phyloP scores from a whole-genome alignment of 2,888 invertebrate species.

The Dynastes tityus region DNA sequence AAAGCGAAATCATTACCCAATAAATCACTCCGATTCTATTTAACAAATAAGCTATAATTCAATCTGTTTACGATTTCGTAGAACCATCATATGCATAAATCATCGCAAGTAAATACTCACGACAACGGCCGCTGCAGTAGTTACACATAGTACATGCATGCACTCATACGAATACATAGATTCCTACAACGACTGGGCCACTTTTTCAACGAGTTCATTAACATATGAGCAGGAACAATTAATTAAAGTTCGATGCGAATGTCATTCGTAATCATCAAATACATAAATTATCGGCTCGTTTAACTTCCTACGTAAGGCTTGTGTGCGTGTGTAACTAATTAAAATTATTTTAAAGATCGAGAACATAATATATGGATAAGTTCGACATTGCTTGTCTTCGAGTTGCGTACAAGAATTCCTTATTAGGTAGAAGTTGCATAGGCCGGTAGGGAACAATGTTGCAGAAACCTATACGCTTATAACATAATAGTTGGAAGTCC shows the following conservation, averaged over 20 bases:
- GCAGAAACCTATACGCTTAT: background rate
- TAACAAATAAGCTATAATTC: constrained; percentile 10
- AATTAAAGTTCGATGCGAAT: constrained; percentile 23
- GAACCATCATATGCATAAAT: background rate
- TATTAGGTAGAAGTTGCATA: background rate
- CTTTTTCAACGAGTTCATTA: constrained; percentile 27
- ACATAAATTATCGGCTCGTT: constrained; percentile 23
- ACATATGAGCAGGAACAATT: constrained; percentile 27
- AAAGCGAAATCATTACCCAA: background rate
- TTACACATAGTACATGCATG: background rate
- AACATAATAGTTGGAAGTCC: background rate
- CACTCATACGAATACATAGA: too few species aligned
- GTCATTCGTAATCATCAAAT: constrained; percentile 25
- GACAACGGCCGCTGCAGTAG: background rate
- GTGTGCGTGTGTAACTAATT: background rate
- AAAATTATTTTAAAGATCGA: constrained; percentile 12
- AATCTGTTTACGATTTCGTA: background rate
- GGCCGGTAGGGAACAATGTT: background rate
- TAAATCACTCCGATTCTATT: background rate
- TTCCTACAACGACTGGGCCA: background rate
- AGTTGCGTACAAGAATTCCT: background rate
- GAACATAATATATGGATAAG: constrained; percentile 7
- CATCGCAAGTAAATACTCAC: constrained; percentile 8
- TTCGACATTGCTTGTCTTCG: background rate
- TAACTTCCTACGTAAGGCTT: constrained; percentile 13